A percentile compares a stretch with the other conserved stretches of the same genome.
Evolutionary conservation across 2,797 vertebrate genomes (phyloP).

Genomic region (Clarias fuscus): DNA sequence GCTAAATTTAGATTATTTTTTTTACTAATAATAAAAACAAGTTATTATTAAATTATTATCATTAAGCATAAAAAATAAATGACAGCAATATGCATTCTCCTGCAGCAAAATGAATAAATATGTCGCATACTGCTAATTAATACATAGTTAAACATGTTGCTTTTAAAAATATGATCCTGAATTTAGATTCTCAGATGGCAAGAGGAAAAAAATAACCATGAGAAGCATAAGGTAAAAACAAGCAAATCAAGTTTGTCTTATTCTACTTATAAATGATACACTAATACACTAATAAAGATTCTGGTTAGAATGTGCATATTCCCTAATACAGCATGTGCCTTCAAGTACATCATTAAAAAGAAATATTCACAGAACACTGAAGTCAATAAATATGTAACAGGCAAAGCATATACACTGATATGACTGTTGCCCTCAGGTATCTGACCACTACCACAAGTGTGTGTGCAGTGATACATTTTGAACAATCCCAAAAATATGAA

Average conservation of each 20-base stretch:
- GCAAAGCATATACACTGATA: constrained; percentile 77
- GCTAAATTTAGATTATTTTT: neutral
- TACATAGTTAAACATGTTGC: neutral
- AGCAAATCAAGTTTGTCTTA: neutral
- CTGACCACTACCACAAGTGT: constrained; percentile 36
- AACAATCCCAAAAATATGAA: neutral
- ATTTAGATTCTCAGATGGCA: constrained; percentile 47
- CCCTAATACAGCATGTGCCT: constrained; percentile 49
- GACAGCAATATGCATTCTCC: neutral
- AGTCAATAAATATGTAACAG: constrained; percentile 70
- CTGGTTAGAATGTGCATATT: constrained; percentile 51
- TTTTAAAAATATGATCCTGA: neutral
- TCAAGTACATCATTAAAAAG: constrained; percentile 45
- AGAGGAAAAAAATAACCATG: constrained; percentile 45
- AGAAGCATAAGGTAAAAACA: constrained; percentile 26
- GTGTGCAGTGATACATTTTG: neutral
- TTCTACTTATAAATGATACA: constrained; percentile 24
- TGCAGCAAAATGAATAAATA: neutral
- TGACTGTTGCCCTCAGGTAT: constrained; percentile 71
- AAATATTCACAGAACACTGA: constrained; percentile 32
- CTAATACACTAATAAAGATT: constrained; percentile 40
- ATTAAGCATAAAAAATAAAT: neutral
- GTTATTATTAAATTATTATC: neutral
- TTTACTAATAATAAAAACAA: neutral
- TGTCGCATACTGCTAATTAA: neutral